Base-by-base conservation (phyloP, 2,888 invertebrate species). In the Alloplasta piceator region DNA sequence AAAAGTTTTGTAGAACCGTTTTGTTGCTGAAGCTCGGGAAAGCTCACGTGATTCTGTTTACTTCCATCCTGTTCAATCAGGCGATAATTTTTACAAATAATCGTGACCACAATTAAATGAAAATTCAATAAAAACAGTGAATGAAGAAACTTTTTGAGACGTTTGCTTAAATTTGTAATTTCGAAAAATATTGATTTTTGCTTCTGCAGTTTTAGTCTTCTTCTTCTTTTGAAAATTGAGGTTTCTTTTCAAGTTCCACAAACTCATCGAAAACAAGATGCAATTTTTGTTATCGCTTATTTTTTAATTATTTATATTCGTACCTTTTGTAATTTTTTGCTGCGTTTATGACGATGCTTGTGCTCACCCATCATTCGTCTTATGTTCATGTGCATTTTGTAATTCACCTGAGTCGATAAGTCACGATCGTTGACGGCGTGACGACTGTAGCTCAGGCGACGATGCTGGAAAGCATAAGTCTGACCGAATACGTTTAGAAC, bases 401-500 rank as follows among this genome's bases (percentile, higher is more conserved):
- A 97, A 94, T 97, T 97, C 90, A 95, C 94, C 94, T 97, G 97
- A 50, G 96, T 97, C 77, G 96, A 96, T 84, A 98, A 94, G 93
- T 98, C 98, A 79, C 96, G 94, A 91, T 98, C 98, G 91, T 97
- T 96, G 68, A 98, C 97, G 50, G 98, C 97, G 91, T 98, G 98
- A 71, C 98, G 94, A 91, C 97, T 97, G 94, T 98, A 98, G 93
- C 97, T 97, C 87, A 98, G 93, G 74, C 97, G 95, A 75, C 98
- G 97, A 92, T 97, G 97, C 97, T 98, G 94, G 80, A 94, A 86
- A 68, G 77, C 67, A 78, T 80, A 83, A 77, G 78, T 84, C 82
- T 82, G 81, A 80, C 82, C 80, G 77, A 82, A 80, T 82, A 80
- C 78, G 80, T 84, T 82, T 78, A 83, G 82, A 78, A 68, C 72